Percentiles rank a stretch among this genome's conserved stretches.
These are phyloP conservation scores for Drosophila prolongata DNA, from an alignment of 2,888 invertebrate species.

Conservation along the genomic window DNA sequence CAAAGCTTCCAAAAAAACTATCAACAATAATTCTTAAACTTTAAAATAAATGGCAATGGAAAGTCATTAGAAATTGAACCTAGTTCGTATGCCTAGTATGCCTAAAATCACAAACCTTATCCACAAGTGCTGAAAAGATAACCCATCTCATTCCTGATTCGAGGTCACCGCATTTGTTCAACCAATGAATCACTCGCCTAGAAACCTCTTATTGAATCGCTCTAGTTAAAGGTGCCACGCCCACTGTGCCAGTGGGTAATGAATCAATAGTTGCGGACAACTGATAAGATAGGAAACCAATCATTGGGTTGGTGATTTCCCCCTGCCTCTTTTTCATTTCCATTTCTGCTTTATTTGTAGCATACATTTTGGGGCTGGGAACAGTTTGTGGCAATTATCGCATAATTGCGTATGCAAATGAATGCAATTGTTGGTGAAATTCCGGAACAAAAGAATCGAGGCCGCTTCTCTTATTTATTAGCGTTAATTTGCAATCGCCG, in stretches of 20 bases:
- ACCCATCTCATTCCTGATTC: background rate
- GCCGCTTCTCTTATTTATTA: constrained; percentile 61
- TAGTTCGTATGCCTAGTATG: background rate
- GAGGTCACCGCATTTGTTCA: constrained; percentile 5
- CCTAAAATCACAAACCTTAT: background rate
- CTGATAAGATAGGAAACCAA: constrained; percentile 58
- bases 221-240: constrained; percentile 7
- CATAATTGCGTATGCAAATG: constrained; percentile 29
- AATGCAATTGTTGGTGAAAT: constrained; percentile 26
- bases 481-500: constrained; percentile 71
- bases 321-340: background rate
- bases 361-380: constrained; percentile 52
- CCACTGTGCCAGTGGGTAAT: constrained; percentile 5
- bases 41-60: background rate
- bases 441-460: constrained; percentile 29
- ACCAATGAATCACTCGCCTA: constrained; percentile 9
- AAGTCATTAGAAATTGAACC: background rate
- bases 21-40: too few species aligned
- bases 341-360: constrained; percentile 25
- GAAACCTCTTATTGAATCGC: constrained; percentile 2
- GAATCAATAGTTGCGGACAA: constrained; percentile 58
- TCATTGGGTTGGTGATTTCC: background rate
- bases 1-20: too few species aligned
- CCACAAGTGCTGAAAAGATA: background rate
- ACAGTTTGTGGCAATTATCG: constrained; percentile 26